phyloP scores from a whole-genome alignment of 2,888 invertebrate genomes.

The Lithosia quadra region DNA sequence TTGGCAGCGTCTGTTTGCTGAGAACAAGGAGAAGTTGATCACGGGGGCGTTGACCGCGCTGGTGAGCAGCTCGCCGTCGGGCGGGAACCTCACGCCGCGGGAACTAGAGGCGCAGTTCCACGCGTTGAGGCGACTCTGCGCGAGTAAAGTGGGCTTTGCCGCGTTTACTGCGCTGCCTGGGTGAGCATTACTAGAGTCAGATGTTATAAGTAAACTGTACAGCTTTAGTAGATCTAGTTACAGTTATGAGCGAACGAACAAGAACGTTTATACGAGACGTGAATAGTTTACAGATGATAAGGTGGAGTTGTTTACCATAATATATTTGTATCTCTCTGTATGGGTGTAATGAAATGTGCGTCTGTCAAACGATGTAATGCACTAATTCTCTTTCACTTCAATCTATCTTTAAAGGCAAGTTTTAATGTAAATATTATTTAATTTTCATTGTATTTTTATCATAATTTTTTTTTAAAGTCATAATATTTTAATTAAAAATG shows the following conservation, averaged over 20 bases:
- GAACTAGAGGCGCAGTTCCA: conserved; percentile 98
- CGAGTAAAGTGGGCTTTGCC: conserved; percentile 99
- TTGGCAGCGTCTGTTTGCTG: conserved; percentile 96
- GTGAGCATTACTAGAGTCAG: conserved; percentile 82
- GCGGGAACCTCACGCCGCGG: conserved; percentile 86
- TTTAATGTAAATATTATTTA: no score
- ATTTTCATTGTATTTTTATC: no score
- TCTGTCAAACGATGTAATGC: no score
- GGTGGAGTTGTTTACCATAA: no score
- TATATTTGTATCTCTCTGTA: no score
- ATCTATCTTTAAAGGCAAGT: no score
- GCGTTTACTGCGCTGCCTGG: conserved; percentile 96
- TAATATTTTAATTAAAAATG: no score
- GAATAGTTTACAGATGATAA: no score
- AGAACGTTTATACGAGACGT: background rate
- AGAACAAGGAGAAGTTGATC: conserved; percentile 99
- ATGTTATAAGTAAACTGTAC: background rate
- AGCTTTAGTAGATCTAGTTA: background rate
- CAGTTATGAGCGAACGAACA: no score
- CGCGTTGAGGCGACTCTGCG: conserved; percentile 96
- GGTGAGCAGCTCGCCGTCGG: conserved; percentile 68
- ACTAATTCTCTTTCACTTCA: no score
- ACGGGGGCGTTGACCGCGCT: conserved; percentile 95
- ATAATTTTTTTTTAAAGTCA: no score
- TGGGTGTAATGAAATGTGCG: no score